Evolutionary conservation across 1,140 invertebrate genomes (phyloP), one percentile per base, ranked within the genome.

Genomic region (Drosophila pruinosa): DNA sequence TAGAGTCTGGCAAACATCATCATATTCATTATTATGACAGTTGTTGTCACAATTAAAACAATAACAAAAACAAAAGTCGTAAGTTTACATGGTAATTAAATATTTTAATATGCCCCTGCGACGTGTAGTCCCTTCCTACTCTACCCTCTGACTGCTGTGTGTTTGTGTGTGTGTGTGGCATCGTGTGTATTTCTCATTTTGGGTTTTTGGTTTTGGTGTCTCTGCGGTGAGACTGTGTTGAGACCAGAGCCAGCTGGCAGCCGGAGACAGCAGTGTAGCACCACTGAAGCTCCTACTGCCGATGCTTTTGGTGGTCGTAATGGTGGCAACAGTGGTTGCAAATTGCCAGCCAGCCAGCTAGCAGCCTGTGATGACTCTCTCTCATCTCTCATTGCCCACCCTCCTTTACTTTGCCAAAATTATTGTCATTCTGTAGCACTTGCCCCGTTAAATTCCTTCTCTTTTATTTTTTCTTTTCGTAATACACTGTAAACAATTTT

Each of bases 71-170:
- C 82, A 86, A 88, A 86, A 86, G 82, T 86, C 82, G 81, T 86
- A 86, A 88, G 82, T 86, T 86, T 86, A 86, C 82, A 88, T 88
- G 82, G 82, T 88, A 86, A 86, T 86, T 86, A 88, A 86, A 86
- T 86, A 88, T 86, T 86, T 86, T 86, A 86, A 86, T 86, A 86
- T 86, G 81, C 82, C 82, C 80, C 69, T 74, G 74, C 57, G 78
- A 64, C 57, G 34, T 28, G 36, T n/a, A 22, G n/a, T 38, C 1
- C 19, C 31, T 14, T n/a, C 54, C 57, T 53, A 22, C 68, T 61
- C 50, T 39, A 4, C 4, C n/a, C 26, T n/a, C 7, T 17, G 34
- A n/a, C n/a, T n/a, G n/a, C n/a, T 14, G 21, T 38, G 65, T 47
- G 50, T 50, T 17, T 70, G 39, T 56, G 34, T 53, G 53, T 71